Evolutionary conservation across 2,113 vertebrate species (phyloP), one percentile per base, ranked within the genome.

Genomic region (Thunnus thynnus): DNA sequence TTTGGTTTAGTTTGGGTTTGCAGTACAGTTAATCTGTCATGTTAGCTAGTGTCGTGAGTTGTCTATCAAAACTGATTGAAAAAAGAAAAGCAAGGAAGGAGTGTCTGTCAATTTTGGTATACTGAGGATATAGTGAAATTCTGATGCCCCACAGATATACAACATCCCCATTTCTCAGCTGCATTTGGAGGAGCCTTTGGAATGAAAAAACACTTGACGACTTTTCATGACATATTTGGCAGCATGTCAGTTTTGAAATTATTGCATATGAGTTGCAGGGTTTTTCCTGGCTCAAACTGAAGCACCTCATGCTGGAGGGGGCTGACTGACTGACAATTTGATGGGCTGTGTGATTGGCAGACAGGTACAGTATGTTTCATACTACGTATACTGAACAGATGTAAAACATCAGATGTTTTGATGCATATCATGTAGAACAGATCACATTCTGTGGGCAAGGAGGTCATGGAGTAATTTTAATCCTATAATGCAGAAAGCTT

Each of bases 251-350:
- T 62, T 70, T 77, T 50, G 17, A 63, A 20, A 22, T 30, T 16
- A 2, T 32, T 46, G 18, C 47, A 65, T 56, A 50, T 58, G 52
- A 4, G 60, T 6, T 17, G 13, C n/a, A 22, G 18, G 16, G 0
- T 36, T 52, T 75, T 74, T 30, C 5, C 30, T 51, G 20, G 76
- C 76, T 61, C 41, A 58, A 22, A 72, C 17, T 17, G 18, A 25
- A 69, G 51, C 46, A 72, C 41, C 75, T 56, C 41, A 0, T 65
- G 16, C 30, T 16, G 44, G 22, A 50, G 17, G 56, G 51, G 22
- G 61, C 14, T 10, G 16, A 55, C 7, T 48, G 56, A 71, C 57
- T 69, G 65, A 69, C 80, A 81, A 47, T 81, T 77, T 75, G 71
- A 80, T 61, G 27, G 32, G 2, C 18, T 58, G n/a, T 58, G 30